These are phyloP conservation scores for Bombylius major DNA, from an alignment of 2,888 invertebrate genomes.

Conservation along the genomic window DNA sequence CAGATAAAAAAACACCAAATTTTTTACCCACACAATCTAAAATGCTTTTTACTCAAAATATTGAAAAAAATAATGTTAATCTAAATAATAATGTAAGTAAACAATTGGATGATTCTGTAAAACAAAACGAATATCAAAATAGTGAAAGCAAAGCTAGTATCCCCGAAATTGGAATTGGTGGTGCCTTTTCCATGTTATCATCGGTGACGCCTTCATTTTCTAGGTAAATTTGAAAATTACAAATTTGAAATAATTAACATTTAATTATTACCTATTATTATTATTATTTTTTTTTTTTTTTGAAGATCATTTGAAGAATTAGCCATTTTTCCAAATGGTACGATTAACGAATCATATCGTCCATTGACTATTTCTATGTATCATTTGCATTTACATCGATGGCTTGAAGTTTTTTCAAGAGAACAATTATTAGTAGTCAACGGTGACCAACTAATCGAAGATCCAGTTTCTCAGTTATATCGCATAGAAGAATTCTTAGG, in stretches of 20 bases:
- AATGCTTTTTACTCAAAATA: too few species aligned
- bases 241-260: too few species aligned
- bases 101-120: too few species aligned
- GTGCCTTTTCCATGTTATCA: not conserved
- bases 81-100: too few species aligned
- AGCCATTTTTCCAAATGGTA: slow-evolving; percentile 66
- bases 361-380: slow-evolving; percentile 84
- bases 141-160: too few species aligned
- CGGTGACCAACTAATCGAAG: slow-evolving; percentile 81
- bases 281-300: too few species aligned
- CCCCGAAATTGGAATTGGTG: not conserved
- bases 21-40: too few species aligned
- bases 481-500: slow-evolving; percentile 80
- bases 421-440: slow-evolving; percentile 90
- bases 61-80: too few species aligned
- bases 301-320: slow-evolving; percentile 65
- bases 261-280: too few species aligned
- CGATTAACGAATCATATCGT: slow-evolving; percentile 68
- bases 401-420: slow-evolving; percentile 86
- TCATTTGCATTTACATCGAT: slow-evolving; percentile 76
- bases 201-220: slow-evolving; percentile 11
- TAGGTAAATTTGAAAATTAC: slow-evolving; percentile 3
- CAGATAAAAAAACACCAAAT: too few species aligned
- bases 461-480: slow-evolving; percentile 76
- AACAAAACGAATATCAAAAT: too few species aligned